Percentiles rank a stretch among this genome's conserved stretches.
Evolutionary conservation across 2,888 invertebrate species (phyloP).

Genomic region (Drosophila eohydei): DNA sequence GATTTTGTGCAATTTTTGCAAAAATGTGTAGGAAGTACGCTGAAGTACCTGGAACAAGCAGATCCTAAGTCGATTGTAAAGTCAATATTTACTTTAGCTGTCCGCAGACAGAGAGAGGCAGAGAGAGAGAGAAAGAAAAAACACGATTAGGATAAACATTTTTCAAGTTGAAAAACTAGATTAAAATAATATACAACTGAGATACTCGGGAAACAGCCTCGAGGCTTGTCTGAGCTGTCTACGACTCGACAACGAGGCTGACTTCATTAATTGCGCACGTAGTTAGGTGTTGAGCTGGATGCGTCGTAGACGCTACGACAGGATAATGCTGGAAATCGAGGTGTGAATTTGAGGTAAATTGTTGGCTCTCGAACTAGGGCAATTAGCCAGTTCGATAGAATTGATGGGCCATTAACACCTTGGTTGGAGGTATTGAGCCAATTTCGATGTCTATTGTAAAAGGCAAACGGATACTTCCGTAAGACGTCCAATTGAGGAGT

Average conservation of each 20-base stretch:
- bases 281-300: constrained; percentile 25
- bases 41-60: constrained; percentile 44
- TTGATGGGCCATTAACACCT: constrained; percentile 74
- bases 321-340: constrained; percentile 17
- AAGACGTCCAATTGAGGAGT: background rate
- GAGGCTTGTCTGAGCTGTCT: constrained; percentile 46
- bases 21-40: constrained; percentile 1
- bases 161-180: constrained; percentile 56
- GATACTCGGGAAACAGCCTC: constrained; percentile 16
- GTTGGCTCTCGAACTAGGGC: constrained; percentile 41
- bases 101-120: background rate
- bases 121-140: background rate
- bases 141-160: constrained; percentile 21
- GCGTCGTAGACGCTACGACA: background rate
- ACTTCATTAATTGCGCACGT: constrained; percentile 62
- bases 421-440: constrained; percentile 53
- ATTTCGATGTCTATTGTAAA: background rate
- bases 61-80: constrained; percentile 72
- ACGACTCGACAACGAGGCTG: constrained; percentile 26
- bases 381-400: constrained; percentile 67
- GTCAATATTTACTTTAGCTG: constrained; percentile 79
- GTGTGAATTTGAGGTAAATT: constrained; percentile 76
- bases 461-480: background rate
- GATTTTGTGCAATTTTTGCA: constrained; percentile 59
- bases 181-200: constrained; percentile 62